Conservation (phyloP, 2,113 vertebrate genomes). For the Stegostoma tigrinum region DNA sequence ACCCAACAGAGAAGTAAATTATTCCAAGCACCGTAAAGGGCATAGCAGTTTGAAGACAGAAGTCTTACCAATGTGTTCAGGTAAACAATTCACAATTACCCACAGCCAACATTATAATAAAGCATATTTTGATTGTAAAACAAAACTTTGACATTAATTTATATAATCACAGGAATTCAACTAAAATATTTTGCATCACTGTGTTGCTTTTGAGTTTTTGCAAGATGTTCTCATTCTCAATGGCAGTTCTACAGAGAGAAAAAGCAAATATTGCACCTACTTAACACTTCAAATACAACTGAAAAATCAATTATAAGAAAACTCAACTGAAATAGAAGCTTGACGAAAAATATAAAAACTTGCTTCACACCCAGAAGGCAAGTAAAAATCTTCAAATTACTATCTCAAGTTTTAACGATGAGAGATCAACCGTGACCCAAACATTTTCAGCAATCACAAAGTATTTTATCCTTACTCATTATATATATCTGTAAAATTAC, state of each 20-base stretch:
- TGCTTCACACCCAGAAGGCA: background rate
- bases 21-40: background rate
- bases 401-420: background rate
- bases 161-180: background rate
- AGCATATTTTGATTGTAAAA: too few species aligned
- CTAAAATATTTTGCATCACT: background rate
- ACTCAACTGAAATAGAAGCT: background rate
- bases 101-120: background rate
- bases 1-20: background rate
- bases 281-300: background rate
- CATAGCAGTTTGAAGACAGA: background rate
- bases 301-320: background rate
- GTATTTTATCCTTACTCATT: background rate
- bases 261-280: background rate
- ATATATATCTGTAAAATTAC: background rate
- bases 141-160: background rate
- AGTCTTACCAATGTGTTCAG: background rate
- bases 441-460: background rate
- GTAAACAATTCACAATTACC: background rate
- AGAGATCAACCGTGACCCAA: background rate
- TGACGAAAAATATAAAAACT: background rate
- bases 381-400: background rate
- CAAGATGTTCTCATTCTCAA: background rate
- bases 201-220: background rate
- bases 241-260: background rate